A percentile compares a stretch with the other conserved stretches of the same genome.
phyloP scores from a whole-genome alignment of 2,113 vertebrate species.

The Pagrus major region DNA sequence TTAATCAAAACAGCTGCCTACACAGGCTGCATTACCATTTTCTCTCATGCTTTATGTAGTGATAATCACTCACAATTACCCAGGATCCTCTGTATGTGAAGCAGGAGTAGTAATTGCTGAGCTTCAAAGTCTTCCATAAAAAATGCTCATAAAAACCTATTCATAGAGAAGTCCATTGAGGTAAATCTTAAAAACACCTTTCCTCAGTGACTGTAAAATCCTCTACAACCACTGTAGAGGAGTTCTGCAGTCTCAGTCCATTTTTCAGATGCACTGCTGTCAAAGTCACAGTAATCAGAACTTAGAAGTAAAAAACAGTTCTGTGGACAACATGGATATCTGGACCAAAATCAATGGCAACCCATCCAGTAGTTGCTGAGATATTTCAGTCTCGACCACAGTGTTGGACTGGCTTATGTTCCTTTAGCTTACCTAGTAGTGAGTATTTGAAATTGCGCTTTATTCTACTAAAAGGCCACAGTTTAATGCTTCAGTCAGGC shows the following conservation, averaged over 20 bases:
- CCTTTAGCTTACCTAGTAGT: background rate
- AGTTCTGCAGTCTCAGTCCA: background rate
- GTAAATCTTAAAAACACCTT: background rate
- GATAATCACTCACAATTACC: too few relatives aligned
- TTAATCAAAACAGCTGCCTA: background rate
- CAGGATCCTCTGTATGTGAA: background rate
- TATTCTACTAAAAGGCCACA: background rate
- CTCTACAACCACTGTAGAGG: too few relatives aligned
- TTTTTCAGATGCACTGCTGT: background rate
- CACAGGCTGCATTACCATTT: background rate
- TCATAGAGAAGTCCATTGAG: background rate
- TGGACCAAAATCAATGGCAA: background rate
- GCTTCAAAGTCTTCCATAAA: background rate
- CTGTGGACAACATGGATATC: too few relatives aligned
- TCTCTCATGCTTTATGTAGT: background rate
- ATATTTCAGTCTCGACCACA: background rate
- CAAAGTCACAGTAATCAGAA: background rate
- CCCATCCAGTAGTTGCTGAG: background rate
- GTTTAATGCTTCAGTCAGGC: background rate
- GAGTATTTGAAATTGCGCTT: background rate
- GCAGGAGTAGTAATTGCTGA: background rate
- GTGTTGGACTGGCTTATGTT: background rate
- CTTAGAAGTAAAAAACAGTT: background rate
- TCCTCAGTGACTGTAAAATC: background rate
- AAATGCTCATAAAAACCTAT: background rate